Percentiles rank a stretch among this genome's conserved stretches.
Conservation (phyloP, 2,797 vertebrate species). For the Danio albolineatus region DNA sequence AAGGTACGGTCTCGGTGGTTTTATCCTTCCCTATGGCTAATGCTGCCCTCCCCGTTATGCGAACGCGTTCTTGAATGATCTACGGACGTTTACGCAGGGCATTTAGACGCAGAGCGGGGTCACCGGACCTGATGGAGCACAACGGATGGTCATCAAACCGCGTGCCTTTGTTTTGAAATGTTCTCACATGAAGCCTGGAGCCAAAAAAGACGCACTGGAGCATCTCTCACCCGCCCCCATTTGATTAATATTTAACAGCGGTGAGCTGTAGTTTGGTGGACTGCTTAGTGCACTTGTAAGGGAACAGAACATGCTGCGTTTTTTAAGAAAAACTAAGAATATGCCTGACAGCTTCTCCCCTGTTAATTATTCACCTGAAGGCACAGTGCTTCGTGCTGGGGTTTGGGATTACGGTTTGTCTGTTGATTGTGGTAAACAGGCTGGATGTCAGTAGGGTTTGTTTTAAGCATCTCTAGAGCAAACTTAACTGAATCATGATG, state of each 20-base stretch:
- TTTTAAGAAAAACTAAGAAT: not conserved
- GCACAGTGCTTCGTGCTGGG: conserved; percentile 10
- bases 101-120: conserved; percentile 31
- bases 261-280: conserved; percentile 37
- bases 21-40: conserved; percentile 64
- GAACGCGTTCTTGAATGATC: conserved; percentile 8
- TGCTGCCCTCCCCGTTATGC: conserved; percentile 32
- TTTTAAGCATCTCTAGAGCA: conserved; percentile 13
- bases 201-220: conserved; percentile 38
- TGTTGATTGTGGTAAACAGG: conserved; percentile 6
- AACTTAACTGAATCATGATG: not conserved
- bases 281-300: conserved; percentile 30
- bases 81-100: conserved; percentile 48
- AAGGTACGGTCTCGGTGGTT: conserved; percentile 84
- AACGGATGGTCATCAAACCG: conserved; percentile 14
- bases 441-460: conserved; percentile 8
- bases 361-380: conserved; percentile 25
- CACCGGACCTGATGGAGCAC: conserved; percentile 20
- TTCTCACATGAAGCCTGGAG: conserved; percentile 11
- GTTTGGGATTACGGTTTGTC: conserved; percentile 7
- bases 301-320: not conserved
- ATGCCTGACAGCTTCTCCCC: conserved; percentile 8
- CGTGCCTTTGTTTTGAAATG: conserved; percentile 43
- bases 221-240: not conserved
- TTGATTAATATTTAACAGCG: conserved; percentile 46